Evolutionary conservation across 1,140 invertebrate genomes (phyloP).

Genomic region (Oncopodura yosiiana): DNA sequence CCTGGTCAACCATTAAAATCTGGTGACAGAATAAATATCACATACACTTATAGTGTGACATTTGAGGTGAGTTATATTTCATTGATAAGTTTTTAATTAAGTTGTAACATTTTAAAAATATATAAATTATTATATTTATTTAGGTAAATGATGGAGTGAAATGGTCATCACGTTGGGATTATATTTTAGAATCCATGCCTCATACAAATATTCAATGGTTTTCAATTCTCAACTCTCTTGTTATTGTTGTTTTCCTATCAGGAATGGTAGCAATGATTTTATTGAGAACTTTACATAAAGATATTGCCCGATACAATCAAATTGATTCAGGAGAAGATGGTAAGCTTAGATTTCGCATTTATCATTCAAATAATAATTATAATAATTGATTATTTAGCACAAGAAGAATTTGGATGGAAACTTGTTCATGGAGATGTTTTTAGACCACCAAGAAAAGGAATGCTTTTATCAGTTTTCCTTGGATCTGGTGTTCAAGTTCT

Average conservation of each 20-base stretch:
- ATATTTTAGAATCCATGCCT: slow-evolving; percentile 95
- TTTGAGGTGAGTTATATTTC: slow-evolving; percentile 52
- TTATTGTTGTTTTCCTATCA: slow-evolving; percentile 80
- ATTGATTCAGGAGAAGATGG: slow-evolving; percentile 86
- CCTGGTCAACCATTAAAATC: slow-evolving; percentile 44
- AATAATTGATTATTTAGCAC: too few species aligned
- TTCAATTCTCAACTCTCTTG: slow-evolving; percentile 79
- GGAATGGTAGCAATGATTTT: slow-evolving; percentile 99
- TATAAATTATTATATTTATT: slow-evolving; percentile 8
- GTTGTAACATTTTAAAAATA: not conserved
- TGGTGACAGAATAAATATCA: slow-evolving; percentile 55
- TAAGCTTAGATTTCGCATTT: too few species aligned
- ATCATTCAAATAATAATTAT: too few species aligned
- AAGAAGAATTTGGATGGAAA: slow-evolving; percentile 99
- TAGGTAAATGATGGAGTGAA: slow-evolving; percentile 30
- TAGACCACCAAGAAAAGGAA: slow-evolving; percentile 88
- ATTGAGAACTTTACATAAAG: slow-evolving; percentile 90
- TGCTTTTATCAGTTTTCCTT: slow-evolving; percentile 87
- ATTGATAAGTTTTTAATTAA: slow-evolving; percentile 1
- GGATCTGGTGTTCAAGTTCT: slow-evolving; percentile 89
- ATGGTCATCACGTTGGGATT: slow-evolving; percentile 99
- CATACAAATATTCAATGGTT: slow-evolving; percentile 99
- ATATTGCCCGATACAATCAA: slow-evolving; percentile 97
- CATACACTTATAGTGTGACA: slow-evolving; percentile 77
- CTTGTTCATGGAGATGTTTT: slow-evolving; percentile 93